These are phyloP conservation scores for Pseudoatta argentina DNA, from an alignment of 1,140 invertebrate genomes.

Conservation along the genomic window DNA sequence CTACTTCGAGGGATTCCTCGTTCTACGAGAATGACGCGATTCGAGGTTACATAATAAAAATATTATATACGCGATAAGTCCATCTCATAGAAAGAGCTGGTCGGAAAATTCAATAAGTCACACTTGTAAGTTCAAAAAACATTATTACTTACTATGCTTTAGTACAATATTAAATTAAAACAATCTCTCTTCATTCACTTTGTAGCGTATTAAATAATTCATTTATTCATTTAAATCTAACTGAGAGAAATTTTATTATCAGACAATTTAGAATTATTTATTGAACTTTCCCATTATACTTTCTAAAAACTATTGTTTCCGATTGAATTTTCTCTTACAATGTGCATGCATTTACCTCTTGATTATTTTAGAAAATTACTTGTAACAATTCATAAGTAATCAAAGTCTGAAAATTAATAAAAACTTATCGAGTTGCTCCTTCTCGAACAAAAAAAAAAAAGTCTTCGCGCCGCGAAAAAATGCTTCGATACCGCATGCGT, in stretches of 20 bases:
- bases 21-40: neutral
- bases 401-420: constrained; percentile 28
- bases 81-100: neutral
- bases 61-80: neutral
- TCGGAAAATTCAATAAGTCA: neutral
- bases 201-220: neutral
- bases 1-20: neutral
- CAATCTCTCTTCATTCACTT: neutral
- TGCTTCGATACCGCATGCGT: constrained; percentile 7
- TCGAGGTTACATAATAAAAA: constrained; percentile 36
- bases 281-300: neutral
- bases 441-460: neutral
- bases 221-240: too few species aligned
- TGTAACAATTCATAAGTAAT: neutral
- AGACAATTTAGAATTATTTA: neutral
- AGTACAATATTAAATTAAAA: neutral
- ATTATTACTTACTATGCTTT: neutral
- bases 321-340: neutral
- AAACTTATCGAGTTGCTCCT: neutral
- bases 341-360: neutral
- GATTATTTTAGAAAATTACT: neutral
- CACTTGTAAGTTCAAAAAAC: neutral
- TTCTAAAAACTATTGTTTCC: neutral
- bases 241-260: too few species aligned
- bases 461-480: neutral